These are phyloP conservation scores for Seriola rivoliana DNA, from an alignment of 2,113 vertebrate genomes.

Conservation along the genomic window DNA sequence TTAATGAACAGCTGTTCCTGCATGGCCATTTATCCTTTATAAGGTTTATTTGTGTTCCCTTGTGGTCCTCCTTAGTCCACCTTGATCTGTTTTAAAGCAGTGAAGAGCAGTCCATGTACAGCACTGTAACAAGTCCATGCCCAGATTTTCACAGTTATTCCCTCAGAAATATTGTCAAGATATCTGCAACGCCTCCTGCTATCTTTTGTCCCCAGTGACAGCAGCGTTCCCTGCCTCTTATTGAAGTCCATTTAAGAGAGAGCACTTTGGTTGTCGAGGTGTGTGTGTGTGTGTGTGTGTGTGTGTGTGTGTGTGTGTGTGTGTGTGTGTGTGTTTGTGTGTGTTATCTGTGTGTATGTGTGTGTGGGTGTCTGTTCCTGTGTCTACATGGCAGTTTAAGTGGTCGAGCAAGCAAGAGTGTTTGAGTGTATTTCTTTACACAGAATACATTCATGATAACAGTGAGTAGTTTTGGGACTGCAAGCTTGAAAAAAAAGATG, in stretches of 20 bases:
- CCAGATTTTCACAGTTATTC: constrained; percentile 80
- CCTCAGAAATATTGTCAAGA: constrained; percentile 79
- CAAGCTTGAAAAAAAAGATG: constrained; percentile 62
- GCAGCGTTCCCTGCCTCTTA: constrained; percentile 74
- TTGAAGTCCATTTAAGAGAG: constrained; percentile 85
- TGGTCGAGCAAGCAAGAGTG: constrained; percentile 63
- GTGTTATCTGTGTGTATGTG: constrained; percentile 23
- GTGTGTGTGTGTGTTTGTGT: constrained; percentile 44
- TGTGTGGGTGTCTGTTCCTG: constrained; percentile 46
- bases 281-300: constrained; percentile 65
- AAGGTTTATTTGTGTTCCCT: constrained; percentile 78
- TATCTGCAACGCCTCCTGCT: constrained; percentile 71
- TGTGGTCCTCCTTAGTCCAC: constrained; percentile 71
- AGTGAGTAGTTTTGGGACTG: constrained; percentile 64
- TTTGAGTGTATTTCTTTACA: constrained; percentile 72
- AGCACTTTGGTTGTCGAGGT: constrained; percentile 88
- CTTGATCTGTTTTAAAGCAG: constrained; percentile 59
- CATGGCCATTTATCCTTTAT: constrained; percentile 81
- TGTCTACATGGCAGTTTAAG: constrained; percentile 69
- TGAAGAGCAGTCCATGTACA: constrained; percentile 63
- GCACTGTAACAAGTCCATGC: constrained; percentile 69
- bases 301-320: constrained; percentile 9
- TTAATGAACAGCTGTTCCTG: constrained; percentile 77
- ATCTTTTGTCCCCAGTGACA: constrained; percentile 74
- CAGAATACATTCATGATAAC: constrained; percentile 84